Evolutionary conservation across 1,140 invertebrate species (phyloP).

Genomic region (Drosophila lini): DNA sequence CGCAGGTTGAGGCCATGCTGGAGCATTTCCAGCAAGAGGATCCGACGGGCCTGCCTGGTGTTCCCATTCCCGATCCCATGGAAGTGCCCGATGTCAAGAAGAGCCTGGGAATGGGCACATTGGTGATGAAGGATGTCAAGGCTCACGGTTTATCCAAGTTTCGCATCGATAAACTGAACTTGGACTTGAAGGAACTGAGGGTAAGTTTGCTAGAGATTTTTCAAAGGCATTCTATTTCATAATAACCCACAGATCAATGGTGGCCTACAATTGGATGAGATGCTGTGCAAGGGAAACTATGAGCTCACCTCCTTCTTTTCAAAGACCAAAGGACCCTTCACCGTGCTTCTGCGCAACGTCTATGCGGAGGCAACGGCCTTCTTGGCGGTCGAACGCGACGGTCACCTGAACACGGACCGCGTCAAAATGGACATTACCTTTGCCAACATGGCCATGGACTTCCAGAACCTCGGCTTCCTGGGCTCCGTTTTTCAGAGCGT

Average conservation of each 20-base stretch:
- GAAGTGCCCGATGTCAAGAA: slow-evolving; percentile 91
- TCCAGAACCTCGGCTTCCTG: slow-evolving; percentile 91
- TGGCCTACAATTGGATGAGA: slow-evolving; percentile 88
- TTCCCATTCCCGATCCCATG: slow-evolving; percentile 91
- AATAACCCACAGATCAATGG: slow-evolving; percentile 86
- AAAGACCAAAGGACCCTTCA: slow-evolving; percentile 90
- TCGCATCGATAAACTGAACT: slow-evolving; percentile 88
- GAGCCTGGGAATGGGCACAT: slow-evolving; percentile 88
- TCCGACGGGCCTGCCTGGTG: slow-evolving; percentile 90
- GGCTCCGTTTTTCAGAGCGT: slow-evolving; percentile 90
- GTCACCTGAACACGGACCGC: slow-evolving; percentile 90
- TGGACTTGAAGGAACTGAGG: slow-evolving; percentile 89
- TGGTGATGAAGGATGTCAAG: slow-evolving; percentile 89
- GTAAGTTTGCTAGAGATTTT: slow-evolving; percentile 56
- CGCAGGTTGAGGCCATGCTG: slow-evolving; percentile 89
- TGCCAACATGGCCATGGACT: slow-evolving; percentile 91
- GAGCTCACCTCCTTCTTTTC: slow-evolving; percentile 89
- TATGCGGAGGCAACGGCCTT: slow-evolving; percentile 87
- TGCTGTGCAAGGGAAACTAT: slow-evolving; percentile 91
- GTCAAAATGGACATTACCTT: slow-evolving; percentile 92
- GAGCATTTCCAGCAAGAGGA: slow-evolving; percentile 93
- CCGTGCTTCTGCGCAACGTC: slow-evolving; percentile 89
- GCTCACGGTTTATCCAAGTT: slow-evolving; percentile 92
- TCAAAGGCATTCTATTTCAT: not conserved
- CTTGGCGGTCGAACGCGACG: slow-evolving; percentile 89